Evolutionary conservation across 2,113 vertebrate species (phyloP).

Genomic region (Semnopithecus entellus): DNA sequence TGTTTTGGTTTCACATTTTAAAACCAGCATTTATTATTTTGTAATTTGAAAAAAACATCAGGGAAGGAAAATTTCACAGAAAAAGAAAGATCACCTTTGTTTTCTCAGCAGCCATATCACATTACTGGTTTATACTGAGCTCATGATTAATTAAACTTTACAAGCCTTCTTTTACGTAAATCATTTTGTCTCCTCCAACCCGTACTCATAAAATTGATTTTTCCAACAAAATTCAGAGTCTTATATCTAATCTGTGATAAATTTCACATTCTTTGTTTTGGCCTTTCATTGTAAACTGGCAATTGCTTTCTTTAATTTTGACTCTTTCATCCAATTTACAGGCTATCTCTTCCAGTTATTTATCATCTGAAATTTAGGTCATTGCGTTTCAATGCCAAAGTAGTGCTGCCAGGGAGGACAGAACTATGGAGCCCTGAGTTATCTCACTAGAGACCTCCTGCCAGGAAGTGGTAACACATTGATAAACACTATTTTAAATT

Average conservation of each 20-base stretch:
- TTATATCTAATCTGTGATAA: slow-evolving; percentile 9
- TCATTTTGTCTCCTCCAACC: slow-evolving; percentile 36
- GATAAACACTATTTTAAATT: neutral
- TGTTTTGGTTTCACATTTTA: slow-evolving; percentile 9
- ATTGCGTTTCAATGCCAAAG: neutral
- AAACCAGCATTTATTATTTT: neutral
- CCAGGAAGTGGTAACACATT: neutral
- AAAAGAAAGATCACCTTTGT: slow-evolving; percentile 51
- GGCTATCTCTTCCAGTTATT: neutral
- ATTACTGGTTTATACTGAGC: neutral
- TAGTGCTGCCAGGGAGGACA: neutral
- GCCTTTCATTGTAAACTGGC: neutral
- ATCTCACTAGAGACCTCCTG: neutral
- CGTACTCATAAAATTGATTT: slow-evolving; percentile 47
- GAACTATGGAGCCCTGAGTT: neutral
- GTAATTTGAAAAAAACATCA: slow-evolving; percentile 36
- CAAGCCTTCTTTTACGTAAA: slow-evolving; percentile 53
- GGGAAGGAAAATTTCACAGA: slow-evolving; percentile 35
- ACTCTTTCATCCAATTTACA: neutral
- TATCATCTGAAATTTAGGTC: neutral
- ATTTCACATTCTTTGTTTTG: neutral
- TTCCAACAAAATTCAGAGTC: slow-evolving; percentile 45
- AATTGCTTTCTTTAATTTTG: slow-evolving; percentile 27
- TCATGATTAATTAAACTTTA: slow-evolving; percentile 69
- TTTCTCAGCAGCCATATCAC: slow-evolving; percentile 1